Base-by-base conservation (phyloP, 2,797 vertebrate genomes). In the Eospalax fontanierii region DNA sequence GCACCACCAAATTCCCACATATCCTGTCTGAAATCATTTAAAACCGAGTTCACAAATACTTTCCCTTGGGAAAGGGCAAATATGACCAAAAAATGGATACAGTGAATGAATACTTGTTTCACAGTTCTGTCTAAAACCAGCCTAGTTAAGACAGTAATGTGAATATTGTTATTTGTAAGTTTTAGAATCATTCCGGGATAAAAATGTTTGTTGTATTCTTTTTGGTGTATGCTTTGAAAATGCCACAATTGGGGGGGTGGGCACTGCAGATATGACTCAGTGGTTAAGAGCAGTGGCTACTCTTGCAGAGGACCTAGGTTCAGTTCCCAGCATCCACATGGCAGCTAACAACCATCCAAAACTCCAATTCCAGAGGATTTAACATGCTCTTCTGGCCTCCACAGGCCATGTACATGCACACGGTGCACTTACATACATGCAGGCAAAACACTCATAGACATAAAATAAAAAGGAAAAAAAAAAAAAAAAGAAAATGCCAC, bases 31-130 rank as follows among this genome's bases (percentile, higher is more conserved):
- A 95, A 93, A 91, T 43, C 61, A 14, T 28, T 91, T 68, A 46
- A 89, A 92, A 50, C 35, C 66, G 24, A n/a, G 28, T 76, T 76
- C 90, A 80, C 61, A 93, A 28, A 54, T 87, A 71, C 38, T 63
- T n/a, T n/a, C n/a, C 59, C n/a, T 24, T 84, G 66, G 57, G 59
- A 43, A 59, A n/a, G 14, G 8, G 59, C 59, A 61, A 70, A 26
- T 57, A 35, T 30, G 88, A 78, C 28, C 9, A 11, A 80, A 80
- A 65, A 71, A n/a, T 14, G 24, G 70, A 54, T 87, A 78, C 57
- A 46, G 35, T 86, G 35, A 82, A 57, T 38, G 43, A 86, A 95
- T n/a, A 70, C 30, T 30, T 50, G 61, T 79, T 78, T 66, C 26
- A 90, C 38, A 78, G 87, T 40, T 71, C 90, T 70, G 38, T 59